A percentile compares a stretch with the other conserved stretches of the same genome.
phyloP scores from a whole-genome alignment of 2,888 invertebrate species.

The Nephrocerus scutellatus region DNA sequence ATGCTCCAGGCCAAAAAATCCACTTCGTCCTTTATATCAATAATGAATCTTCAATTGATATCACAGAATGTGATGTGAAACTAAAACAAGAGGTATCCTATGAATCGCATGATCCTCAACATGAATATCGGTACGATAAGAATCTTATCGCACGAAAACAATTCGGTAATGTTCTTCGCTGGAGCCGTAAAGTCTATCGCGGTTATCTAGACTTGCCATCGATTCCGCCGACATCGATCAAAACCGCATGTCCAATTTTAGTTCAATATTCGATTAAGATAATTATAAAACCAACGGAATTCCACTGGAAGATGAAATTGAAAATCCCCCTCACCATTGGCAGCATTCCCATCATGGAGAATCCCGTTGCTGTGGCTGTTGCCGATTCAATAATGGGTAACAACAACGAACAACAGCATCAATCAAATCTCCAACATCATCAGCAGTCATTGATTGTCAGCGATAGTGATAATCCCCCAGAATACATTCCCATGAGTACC shows the following conservation, averaged over 20 bases:
- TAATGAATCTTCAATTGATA: conserved; percentile 65
- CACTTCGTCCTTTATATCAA: conserved; percentile 64
- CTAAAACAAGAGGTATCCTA: conserved; percentile 57
- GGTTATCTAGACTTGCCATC: conserved; percentile 62
- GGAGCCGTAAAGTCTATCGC: conserved; percentile 57
- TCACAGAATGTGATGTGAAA: conserved; percentile 57
- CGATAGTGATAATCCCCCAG: conserved; percentile 44
- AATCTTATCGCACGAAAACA: conserved; percentile 41
- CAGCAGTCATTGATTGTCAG: conserved; percentile 30
- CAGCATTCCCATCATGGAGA: conserved; percentile 54
- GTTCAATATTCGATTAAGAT: conserved; percentile 66
- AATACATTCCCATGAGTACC: conserved; percentile 43
- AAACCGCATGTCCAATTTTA: conserved; percentile 65
- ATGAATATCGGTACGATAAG: conserved; percentile 44
- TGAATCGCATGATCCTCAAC: conserved; percentile 43
- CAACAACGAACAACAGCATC: conserved; percentile 21
- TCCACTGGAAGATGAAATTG: conserved; percentile 59
- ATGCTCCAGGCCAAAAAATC: conserved; percentile 68
- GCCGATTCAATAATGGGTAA: too few species aligned
- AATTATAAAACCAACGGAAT: conserved; percentile 51
- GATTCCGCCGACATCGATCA: conserved; percentile 67
- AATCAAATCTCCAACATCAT: conserved; percentile 23
- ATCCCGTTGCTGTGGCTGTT: conserved; percentile 31
- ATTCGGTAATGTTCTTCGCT: conserved; percentile 56
- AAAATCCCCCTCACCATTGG: conserved; percentile 65